Evolutionary conservation across 64 coral and sea anemone genomes (phyloP).

Genomic region (Dendronephthya gigantea): DNA sequence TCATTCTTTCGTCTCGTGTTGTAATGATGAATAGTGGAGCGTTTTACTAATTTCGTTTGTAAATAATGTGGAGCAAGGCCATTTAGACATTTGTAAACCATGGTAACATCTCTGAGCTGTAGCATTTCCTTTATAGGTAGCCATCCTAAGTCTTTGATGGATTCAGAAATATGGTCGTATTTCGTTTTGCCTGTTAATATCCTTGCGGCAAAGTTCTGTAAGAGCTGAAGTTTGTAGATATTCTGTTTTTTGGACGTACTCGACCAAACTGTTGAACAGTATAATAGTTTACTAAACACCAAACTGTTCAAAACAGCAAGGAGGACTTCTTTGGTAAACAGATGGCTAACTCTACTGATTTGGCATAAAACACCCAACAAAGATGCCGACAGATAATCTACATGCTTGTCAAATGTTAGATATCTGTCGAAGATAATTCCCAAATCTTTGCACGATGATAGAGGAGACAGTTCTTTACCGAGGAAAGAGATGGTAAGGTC

Average conservation of each 20-base stretch:
- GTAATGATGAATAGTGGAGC: background rate
- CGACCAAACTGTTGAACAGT: background rate
- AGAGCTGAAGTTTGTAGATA: background rate
- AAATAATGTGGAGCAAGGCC: background rate
- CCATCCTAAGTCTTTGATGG: background rate
- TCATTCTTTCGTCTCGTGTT: background rate
- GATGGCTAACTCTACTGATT: background rate
- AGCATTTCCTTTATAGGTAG: slow-evolving; percentile 1
- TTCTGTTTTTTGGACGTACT: background rate
- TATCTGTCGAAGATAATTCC: background rate
- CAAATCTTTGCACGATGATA: background rate
- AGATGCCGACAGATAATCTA: background rate
- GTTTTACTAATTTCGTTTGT: background rate
- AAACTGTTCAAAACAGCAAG: background rate
- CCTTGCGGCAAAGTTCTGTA: background rate
- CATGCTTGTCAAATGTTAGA: background rate
- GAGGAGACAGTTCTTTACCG: background rate
- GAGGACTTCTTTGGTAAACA: background rate
- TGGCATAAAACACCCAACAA: background rate
- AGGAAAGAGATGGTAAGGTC: background rate
- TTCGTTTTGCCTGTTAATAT: background rate
- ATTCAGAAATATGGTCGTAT: background rate
- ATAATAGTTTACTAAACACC: background rate
- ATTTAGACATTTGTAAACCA: slow-evolving; percentile 5
- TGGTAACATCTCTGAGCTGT: slow-evolving; percentile 20